A percentile compares a stretch with the other conserved stretches of the same genome.
phyloP scores from a whole-genome alignment of 2,797 vertebrate genomes.

The Phataginus tricuspis region DNA sequence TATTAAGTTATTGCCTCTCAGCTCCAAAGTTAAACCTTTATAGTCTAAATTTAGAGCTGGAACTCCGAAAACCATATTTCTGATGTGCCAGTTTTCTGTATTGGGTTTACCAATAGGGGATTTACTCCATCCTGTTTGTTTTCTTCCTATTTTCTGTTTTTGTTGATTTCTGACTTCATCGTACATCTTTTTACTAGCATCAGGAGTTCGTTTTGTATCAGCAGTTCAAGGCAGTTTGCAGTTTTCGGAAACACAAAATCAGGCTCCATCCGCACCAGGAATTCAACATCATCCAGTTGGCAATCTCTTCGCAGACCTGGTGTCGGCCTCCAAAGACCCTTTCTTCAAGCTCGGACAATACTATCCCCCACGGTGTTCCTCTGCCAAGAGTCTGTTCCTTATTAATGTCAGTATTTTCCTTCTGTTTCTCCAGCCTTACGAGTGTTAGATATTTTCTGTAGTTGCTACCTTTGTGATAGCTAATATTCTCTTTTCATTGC shows the following conservation, averaged over 20 bases:
- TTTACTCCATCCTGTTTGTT: neutral
- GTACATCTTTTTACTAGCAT: neutral
- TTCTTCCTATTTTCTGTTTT: neutral
- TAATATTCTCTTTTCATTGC: neutral
- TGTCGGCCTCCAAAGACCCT: neutral
- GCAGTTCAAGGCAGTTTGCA: neutral
- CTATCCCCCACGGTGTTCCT: no score
- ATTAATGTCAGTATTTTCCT: neutral
- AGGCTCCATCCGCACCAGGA: neutral
- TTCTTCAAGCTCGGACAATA: neutral
- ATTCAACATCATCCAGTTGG: neutral
- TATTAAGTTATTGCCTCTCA: neutral
- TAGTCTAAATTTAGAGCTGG: neutral
- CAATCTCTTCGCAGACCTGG: neutral
- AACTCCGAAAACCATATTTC: neutral
- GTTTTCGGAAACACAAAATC: neutral
- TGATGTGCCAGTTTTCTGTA: neutral
- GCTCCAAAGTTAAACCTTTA: neutral
- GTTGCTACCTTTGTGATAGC: neutral
- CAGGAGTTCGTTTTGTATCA: neutral
- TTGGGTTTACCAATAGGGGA: neutral
- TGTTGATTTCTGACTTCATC: neutral
- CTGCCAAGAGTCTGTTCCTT: neutral
- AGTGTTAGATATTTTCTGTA: neutral
- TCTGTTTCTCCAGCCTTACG: neutral